These are phyloP conservation scores for Odontophorus gujanensis DNA, from an alignment of 2,113 vertebrate genomes.

Conservation along the genomic window DNA sequence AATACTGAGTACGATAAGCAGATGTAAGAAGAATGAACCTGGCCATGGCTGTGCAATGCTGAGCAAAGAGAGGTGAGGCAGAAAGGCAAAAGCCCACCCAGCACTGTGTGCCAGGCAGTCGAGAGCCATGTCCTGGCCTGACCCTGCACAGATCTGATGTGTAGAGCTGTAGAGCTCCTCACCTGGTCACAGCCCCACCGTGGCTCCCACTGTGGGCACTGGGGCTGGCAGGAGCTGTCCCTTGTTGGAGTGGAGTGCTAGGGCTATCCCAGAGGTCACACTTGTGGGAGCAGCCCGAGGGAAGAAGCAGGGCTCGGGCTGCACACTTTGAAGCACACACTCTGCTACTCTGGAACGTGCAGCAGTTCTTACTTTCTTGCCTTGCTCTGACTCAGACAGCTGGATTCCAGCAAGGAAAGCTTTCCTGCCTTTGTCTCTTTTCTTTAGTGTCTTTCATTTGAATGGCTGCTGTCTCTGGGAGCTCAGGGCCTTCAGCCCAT, in stretches of 20 bases:
- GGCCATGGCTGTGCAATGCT: neutral
- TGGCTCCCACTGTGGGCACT: neutral
- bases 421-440: conserved; percentile 47
- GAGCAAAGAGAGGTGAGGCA: neutral
- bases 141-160: neutral
- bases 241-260: accelerated
- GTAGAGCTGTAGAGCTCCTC: neutral
- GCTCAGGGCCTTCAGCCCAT: neutral
- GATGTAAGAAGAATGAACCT: conserved; percentile 38
- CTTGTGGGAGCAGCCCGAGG: neutral
- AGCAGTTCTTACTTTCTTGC: conserved; percentile 5
- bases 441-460: conserved; percentile 41
- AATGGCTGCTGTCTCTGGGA: neutral
- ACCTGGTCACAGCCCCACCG: neutral
- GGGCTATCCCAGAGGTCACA: accelerated
- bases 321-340: neutral
- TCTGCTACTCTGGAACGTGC: conserved; percentile 7
- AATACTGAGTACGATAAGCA: neutral
- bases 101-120: neutral
- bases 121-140: neutral
- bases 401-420: neutral
- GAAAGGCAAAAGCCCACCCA: neutral
- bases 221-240: neutral
- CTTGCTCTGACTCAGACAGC: conserved; percentile 28
- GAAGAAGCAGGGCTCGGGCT: neutral